Conservation (phyloP, 2,888 invertebrate species). For the Spodoptera littoralis region DNA sequence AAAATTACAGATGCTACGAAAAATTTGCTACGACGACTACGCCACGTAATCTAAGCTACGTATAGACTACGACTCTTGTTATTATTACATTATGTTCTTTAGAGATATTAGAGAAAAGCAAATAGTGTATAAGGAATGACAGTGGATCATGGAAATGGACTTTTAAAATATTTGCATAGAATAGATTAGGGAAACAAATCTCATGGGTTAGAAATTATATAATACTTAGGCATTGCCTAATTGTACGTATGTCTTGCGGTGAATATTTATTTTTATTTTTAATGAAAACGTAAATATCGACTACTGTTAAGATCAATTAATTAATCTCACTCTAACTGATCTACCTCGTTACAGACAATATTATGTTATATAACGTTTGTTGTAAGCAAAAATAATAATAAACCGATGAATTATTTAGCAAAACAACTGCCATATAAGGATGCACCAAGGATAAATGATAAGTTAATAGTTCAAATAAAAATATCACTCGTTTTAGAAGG, state of each 20-base stretch:
- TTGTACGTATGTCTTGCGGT: no score
- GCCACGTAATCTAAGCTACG: not conserved
- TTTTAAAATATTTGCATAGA: no score
- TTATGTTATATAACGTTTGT: not conserved
- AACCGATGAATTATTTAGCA: not conserved
- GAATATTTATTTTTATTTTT: no score
- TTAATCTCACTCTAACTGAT: no score
- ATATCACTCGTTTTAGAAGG: constrained; percentile 26
- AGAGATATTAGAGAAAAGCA: not conserved
- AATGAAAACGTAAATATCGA: no score
- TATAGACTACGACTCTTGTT: not conserved
- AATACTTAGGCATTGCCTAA: no score
- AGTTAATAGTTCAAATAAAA: constrained; percentile 11
- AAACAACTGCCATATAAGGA: constrained; percentile 7
- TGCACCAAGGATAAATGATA: constrained; percentile 11
- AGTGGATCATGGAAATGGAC: no score
- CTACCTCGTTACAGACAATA: not conserved
- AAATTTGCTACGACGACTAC: not conserved
- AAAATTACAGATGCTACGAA: not conserved
- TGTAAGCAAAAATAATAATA: not conserved
- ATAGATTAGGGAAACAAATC: no score
- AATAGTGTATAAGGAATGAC: no score
- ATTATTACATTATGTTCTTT: no score
- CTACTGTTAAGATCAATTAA: no score
- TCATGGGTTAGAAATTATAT: no score